Percentiles rank a stretch among this genome's conserved stretches.
phyloP scores from a whole-genome alignment of 2,797 vertebrate species.

The Lateolabrax maculatus region DNA sequence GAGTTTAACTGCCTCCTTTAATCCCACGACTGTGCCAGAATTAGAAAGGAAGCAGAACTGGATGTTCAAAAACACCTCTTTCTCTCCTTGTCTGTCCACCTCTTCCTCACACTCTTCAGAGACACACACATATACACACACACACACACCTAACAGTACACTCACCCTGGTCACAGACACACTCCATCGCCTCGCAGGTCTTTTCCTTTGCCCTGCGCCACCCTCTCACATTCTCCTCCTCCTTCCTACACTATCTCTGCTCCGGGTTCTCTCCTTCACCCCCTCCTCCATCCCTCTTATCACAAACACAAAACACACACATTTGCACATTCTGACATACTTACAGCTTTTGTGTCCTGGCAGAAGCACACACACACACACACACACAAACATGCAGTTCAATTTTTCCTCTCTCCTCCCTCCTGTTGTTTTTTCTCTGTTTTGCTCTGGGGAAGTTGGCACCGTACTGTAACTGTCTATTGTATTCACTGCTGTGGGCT shows the following conservation, averaged over 20 bases:
- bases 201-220: slow-evolving; percentile 29
- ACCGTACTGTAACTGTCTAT: slow-evolving; percentile 51
- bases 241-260: slow-evolving; percentile 15
- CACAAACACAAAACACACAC: slow-evolving; percentile 61
- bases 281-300: slow-evolving; percentile 38
- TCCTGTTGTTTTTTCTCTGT: slow-evolving; percentile 49
- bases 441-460: slow-evolving; percentile 56
- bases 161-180: slow-evolving; percentile 30
- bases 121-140: slow-evolving; percentile 29
- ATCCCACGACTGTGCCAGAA: slow-evolving; percentile 67
- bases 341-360: slow-evolving; percentile 37
- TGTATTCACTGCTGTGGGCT: slow-evolving; percentile 60
- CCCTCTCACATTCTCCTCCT: slow-evolving; percentile 29
- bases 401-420: slow-evolving; percentile 49
- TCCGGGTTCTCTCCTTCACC: slow-evolving; percentile 33
- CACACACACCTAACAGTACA: slow-evolving; percentile 16
- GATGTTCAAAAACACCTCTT: slow-evolving; percentile 44
- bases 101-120: slow-evolving; percentile 20
- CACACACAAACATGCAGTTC: slow-evolving; percentile 19
- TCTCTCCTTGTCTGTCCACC: slow-evolving; percentile 14
- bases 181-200: slow-evolving; percentile 46
- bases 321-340: slow-evolving; percentile 52
- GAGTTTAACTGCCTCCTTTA: slow-evolving; percentile 60
- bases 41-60: slow-evolving; percentile 58
- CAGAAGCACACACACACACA: slow-evolving; percentile 2